These are phyloP conservation scores for Drosophila tani DNA, from an alignment of 1,140 invertebrate species.

Conservation along the genomic window DNA sequence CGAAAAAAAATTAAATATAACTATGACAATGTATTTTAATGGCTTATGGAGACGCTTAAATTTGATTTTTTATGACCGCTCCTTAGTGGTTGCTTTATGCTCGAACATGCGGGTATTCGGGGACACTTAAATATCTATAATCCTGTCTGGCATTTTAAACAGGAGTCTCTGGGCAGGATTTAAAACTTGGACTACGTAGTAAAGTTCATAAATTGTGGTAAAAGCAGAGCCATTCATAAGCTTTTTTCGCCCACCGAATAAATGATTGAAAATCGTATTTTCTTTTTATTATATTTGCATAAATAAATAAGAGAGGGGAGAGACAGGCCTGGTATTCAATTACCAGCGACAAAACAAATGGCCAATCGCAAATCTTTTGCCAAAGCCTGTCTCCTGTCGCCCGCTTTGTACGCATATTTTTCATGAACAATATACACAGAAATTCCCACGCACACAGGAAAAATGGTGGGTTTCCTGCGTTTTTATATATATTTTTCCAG, in stretches of 20 bases:
- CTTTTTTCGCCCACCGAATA: not conserved
- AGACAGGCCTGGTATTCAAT: slow-evolving; percentile 58
- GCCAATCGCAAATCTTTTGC: slow-evolving; percentile 63
- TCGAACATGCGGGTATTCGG: slow-evolving; percentile 37
- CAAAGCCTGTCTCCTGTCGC: slow-evolving; percentile 26
- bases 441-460: slow-evolving; percentile 24
- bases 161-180: not conserved
- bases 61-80: slow-evolving; percentile 41
- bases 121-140: slow-evolving; percentile 25
- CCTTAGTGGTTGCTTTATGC: slow-evolving; percentile 32
- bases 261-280: slow-evolving; percentile 35
- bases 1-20: slow-evolving; percentile 40
- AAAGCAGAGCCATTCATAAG: slow-evolving; percentile 1
- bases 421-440: slow-evolving; percentile 21
- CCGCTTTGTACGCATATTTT: slow-evolving; percentile 45
- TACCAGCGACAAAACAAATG: slow-evolving; percentile 73
- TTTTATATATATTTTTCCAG: not conserved
- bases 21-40: slow-evolving; percentile 47
- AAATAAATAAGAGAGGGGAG: slow-evolving; percentile 26
- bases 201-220: not conserved
- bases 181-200: not conserved
- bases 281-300: slow-evolving; percentile 47
- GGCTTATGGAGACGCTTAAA: slow-evolving; percentile 45
- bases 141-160: slow-evolving; percentile 27
- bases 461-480: not conserved